phyloP scores from a whole-genome alignment of 64 coral and sea anemone species.

The Pachyseris speciosa region DNA sequence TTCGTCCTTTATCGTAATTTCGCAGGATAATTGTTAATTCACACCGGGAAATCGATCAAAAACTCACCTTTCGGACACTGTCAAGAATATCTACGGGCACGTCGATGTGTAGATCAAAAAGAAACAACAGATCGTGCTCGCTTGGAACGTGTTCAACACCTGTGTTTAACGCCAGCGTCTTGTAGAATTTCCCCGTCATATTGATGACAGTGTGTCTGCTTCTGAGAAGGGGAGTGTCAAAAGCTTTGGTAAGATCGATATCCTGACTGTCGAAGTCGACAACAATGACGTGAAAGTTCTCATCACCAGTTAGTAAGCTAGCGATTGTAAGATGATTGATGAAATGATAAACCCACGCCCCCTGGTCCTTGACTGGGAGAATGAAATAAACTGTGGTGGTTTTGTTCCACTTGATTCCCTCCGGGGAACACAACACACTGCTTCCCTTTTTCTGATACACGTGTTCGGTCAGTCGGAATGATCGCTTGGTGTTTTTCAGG shows the following conservation, averaged over 20 bases:
- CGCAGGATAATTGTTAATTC: too few relatives aligned
- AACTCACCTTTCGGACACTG: background rate
- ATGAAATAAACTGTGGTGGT: background rate
- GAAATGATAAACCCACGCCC: conserved; percentile 39
- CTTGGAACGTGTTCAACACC: conserved; percentile 36
- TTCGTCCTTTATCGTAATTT: background rate
- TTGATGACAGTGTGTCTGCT: conserved; percentile 46
- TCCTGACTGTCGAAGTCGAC: conserved; percentile 63
- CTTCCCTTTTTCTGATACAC: conserved; percentile 43
- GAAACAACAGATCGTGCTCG: conserved; percentile 8
- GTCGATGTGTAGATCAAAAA: conserved; percentile 52
- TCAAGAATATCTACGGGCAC: conserved; percentile 41
- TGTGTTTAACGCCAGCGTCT: conserved; percentile 61
- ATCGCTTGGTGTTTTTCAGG: background rate
- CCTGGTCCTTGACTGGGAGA: conserved; percentile 41
- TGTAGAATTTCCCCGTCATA: conserved; percentile 43
- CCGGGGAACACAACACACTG: background rate
- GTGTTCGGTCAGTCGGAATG: conserved; percentile 28
- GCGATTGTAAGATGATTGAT: conserved; percentile 12
- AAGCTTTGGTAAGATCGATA: conserved; percentile 22
- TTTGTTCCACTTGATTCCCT: conserved; percentile 31
- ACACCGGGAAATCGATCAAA: background rate
- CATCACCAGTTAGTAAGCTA: conserved; percentile 6
- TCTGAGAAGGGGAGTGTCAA: conserved; percentile 37
- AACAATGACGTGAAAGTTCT: conserved; percentile 41